Percentiles rank a stretch among this genome's conserved stretches.
phyloP scores from a whole-genome alignment of 2,113 vertebrate genomes.

The Coturnix japonica region DNA sequence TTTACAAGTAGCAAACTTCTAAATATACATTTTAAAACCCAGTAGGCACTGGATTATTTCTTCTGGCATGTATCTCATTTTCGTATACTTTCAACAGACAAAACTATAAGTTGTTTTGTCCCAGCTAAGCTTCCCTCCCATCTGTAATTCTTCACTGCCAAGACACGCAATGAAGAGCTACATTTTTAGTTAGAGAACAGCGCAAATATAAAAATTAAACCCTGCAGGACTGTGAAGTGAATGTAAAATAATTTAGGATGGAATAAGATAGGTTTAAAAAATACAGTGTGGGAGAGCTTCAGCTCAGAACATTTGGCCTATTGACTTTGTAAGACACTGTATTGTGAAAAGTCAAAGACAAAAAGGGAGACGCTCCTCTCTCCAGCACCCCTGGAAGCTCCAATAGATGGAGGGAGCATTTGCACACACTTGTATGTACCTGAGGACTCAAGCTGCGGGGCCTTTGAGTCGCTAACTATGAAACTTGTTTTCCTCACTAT shows the following conservation, averaged over 20 bases:
- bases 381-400: neutral
- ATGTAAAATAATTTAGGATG: neutral
- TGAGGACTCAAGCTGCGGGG: neutral
- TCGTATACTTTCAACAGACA: neutral
- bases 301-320: neutral
- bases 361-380: neutral
- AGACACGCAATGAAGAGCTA: neutral
- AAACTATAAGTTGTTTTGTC: neutral
- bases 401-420: neutral
- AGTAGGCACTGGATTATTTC: neutral
- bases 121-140: neutral
- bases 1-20: neutral
- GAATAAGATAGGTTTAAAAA: neutral
- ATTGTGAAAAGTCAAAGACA: neutral
- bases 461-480: neutral
- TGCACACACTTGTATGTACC: fast-evolving
- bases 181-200: neutral
- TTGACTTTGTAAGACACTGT: neutral
- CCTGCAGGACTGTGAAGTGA: neutral
- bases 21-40: neutral
- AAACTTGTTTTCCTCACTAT: neutral
- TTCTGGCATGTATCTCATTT: neutral
- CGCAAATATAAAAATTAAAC: neutral
- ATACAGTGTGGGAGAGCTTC: neutral
- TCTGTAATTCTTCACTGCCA: neutral